phyloP scores from a whole-genome alignment of 2,113 vertebrate species.

The Chaetodon trifascialis region DNA sequence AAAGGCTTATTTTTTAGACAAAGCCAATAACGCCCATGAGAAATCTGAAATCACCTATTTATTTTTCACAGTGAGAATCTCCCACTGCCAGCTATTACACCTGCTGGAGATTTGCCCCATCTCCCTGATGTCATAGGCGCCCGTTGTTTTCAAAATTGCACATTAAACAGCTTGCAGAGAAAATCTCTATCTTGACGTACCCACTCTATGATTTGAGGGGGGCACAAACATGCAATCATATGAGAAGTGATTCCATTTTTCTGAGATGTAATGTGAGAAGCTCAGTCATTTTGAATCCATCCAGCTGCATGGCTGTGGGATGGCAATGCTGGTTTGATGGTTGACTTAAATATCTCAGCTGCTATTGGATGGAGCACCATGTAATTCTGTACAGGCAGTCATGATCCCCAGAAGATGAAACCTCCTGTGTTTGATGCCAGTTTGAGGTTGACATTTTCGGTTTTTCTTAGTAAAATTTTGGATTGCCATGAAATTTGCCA shows the following conservation, averaged over 20 bases:
- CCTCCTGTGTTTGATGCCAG: too few species aligned
- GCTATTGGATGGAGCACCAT: neutral
- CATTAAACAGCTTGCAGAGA: slow-evolving; percentile 23
- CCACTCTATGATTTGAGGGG: neutral
- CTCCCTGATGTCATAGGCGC: neutral
- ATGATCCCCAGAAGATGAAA: neutral
- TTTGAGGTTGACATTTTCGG: neutral
- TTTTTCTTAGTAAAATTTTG: neutral
- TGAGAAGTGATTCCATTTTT: neutral
- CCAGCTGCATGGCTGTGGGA: neutral
- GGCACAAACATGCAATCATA: neutral
- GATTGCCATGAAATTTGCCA: neutral
- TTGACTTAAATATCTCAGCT: neutral
- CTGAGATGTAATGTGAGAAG: neutral
- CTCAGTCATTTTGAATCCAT: neutral
- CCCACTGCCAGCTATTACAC: neutral
- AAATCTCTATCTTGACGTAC: neutral
- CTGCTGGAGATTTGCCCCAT: slow-evolving; percentile 13
- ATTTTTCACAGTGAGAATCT: slow-evolving; percentile 22
- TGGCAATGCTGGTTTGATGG: neutral
- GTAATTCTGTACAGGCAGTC: neutral
- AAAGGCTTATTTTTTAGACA: neutral
- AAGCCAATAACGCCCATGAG: neutral
- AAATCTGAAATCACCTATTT: slow-evolving; percentile 23
- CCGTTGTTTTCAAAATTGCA: slow-evolving; percentile 38